phyloP scores from a whole-genome alignment of 92 coral and sea anemone species.

The Nematostella vectensis region DNA sequence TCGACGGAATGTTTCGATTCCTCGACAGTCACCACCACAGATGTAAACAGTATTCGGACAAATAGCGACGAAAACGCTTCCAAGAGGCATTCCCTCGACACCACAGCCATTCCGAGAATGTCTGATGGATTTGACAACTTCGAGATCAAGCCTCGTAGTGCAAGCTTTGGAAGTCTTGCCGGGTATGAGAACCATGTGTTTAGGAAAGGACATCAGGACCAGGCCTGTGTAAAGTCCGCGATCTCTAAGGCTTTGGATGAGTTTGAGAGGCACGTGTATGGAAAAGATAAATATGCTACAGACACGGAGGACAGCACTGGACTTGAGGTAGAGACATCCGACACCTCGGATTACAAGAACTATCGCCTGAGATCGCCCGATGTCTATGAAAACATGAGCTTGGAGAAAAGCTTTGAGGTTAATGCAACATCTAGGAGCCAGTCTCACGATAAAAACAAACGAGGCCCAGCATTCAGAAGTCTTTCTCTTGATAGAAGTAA shows the following conservation, averaged over 20 bases:
- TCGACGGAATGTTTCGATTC: conserved; percentile 9
- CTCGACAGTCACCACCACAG: background rate
- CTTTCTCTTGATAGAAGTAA: too few relatives aligned
- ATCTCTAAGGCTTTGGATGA: background rate
- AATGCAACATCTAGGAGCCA: background rate
- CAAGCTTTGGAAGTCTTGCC: conserved; percentile 1
- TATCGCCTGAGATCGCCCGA: background rate
- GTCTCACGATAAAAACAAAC: background rate
- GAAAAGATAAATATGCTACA: background rate
- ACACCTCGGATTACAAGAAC: background rate
- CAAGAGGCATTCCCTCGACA: conserved; percentile 2
- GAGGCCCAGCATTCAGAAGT: too few relatives aligned
- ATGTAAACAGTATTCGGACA: background rate
- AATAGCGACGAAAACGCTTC: conserved; percentile 1
- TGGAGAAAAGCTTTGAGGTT: background rate
- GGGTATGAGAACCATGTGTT: conserved; percentile 4
- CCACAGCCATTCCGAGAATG: background rate
- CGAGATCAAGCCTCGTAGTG: conserved; percentile 14
- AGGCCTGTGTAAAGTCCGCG: conserved; percentile 11
- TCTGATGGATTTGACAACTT: conserved; percentile 5
- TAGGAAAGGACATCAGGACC: conserved; percentile 15
- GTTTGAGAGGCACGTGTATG: background rate
- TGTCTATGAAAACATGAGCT: conserved; percentile 22
- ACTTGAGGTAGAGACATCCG: background rate
- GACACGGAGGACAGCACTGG: background rate